phyloP scores from a whole-genome alignment of 2,113 vertebrate genomes.

The Chloroceryle aenea region DNA sequence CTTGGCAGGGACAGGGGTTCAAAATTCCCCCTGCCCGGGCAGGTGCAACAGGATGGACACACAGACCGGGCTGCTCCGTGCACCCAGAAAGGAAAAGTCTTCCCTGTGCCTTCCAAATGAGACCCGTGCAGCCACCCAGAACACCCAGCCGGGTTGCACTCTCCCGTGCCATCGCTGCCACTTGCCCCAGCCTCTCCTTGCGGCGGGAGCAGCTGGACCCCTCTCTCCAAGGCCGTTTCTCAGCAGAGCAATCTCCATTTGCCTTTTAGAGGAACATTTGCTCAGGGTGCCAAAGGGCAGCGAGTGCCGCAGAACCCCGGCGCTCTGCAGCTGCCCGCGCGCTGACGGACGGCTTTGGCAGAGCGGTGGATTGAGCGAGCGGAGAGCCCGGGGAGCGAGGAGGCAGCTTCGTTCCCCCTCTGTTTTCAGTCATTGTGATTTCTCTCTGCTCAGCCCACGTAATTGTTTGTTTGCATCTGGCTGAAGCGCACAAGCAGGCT shows the following conservation, averaged over 20 bases:
- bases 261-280: background rate
- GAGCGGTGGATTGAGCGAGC: rapidly evolving
- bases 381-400: background rate
- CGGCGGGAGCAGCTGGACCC: background rate
- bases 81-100: background rate
- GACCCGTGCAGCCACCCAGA: background rate
- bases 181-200: background rate
- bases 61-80: background rate
- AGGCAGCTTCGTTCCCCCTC: background rate
- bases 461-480: background rate
- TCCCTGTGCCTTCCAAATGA: background rate
- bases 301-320: background rate
- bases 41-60: background rate
- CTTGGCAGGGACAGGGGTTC: background rate
- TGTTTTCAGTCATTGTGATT: background rate
- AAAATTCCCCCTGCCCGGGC: background rate
- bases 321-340: rapidly evolving
- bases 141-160: background rate
- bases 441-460: background rate
- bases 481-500: background rate
- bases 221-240: background rate
- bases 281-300: background rate
- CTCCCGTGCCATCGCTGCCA: background rate
- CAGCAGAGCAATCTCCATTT: background rate
- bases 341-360: background rate